phyloP scores from a whole-genome alignment of 92 coral and sea anemone genomes.

The Heteractis magnifica region DNA sequence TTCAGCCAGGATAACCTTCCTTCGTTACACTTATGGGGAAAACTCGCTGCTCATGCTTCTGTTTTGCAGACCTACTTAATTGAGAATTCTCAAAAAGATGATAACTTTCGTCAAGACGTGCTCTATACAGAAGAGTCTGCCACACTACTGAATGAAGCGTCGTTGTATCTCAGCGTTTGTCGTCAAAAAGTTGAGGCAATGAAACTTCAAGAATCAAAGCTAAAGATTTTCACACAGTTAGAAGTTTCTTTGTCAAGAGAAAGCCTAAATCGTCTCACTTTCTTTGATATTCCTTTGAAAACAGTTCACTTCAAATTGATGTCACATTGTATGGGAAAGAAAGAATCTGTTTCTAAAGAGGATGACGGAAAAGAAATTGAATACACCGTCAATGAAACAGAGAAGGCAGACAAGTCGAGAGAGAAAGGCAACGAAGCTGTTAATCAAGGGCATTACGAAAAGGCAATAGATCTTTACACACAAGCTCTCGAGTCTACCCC shows the following conservation, averaged over 20 bases:
- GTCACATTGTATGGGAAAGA: conserved; percentile 58
- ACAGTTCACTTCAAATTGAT: conserved; percentile 49
- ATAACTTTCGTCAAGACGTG: background rate
- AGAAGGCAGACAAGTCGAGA: conserved; percentile 47
- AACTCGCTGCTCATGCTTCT: conserved; percentile 59
- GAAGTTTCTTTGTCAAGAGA: conserved; percentile 19
- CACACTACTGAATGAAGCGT: conserved; percentile 60
- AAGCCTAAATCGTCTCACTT: conserved; percentile 20
- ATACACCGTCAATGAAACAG: background rate
- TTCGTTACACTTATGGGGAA: conserved; percentile 68
- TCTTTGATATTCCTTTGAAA: conserved; percentile 56
- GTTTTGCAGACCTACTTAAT: conserved; percentile 54
- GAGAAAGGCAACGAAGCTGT: conserved; percentile 65
- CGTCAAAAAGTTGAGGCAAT: conserved; percentile 60
- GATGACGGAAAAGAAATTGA: background rate
- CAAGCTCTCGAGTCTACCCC: conserved; percentile 34
- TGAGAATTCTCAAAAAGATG: conserved; percentile 10
- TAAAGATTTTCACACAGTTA: conserved; percentile 40
- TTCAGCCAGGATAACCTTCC: conserved; percentile 30
- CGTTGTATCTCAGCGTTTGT: conserved; percentile 58
- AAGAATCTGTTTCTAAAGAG: background rate
- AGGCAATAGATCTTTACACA: conserved; percentile 50
- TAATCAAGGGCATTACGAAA: conserved; percentile 20
- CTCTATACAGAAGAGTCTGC: conserved; percentile 51
- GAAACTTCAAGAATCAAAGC: conserved; percentile 50